Base-by-base conservation (phyloP, 2,888 invertebrate genomes). In the Laothoe populi region DNA sequence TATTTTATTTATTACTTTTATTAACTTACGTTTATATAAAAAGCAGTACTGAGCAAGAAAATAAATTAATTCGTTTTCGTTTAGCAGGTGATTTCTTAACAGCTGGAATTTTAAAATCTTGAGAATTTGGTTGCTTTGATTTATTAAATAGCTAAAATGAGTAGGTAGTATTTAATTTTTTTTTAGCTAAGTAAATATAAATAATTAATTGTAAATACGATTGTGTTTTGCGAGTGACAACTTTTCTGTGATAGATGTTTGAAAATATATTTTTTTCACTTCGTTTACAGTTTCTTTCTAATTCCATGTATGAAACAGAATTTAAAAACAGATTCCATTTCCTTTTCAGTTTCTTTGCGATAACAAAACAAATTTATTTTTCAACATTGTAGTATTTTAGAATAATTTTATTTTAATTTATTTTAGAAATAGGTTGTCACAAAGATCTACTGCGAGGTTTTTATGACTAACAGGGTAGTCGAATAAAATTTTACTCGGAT, bases 201-300 rank as follows among this genome's bases (percentile, higher is more conserved):
- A 42, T 42, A 42, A 42, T 42, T 42, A 16, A 44, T 44, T 44
- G 1, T 44, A 19, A 19, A 10, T 44, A 44, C 2, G 16, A 44
- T 4, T n/a, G 42, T 5, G 16, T 42, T 44, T 5, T 44, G 8
- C 8, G 19, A 19, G 44, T 44, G 19, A 16, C 44, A 19, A 19
- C 44, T 44, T 44, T 19, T 19, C 44, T 44, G 44, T 44, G 44
- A 44, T 44, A 44, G 44, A 42, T 4, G 13, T 42, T 44, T 44
- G 4, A 44, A 44, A 44, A 19, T 1, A 7, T 44, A 8, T 19
- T 1, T 38, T 2, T 38, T 44, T 44, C 19, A 44, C 19, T 44
- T 44, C 19, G 3, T 1, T 10, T 19, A 7, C 19, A 19, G 8
- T 19, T 8, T 8, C 7, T 4, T 4, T 7, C 19, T 0, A 8